Percentiles rank a stretch among this genome's conserved stretches.
These are phyloP conservation scores for Pleuronectes platessa DNA, from an alignment of 2,113 vertebrate species.

Conservation along the genomic window DNA sequence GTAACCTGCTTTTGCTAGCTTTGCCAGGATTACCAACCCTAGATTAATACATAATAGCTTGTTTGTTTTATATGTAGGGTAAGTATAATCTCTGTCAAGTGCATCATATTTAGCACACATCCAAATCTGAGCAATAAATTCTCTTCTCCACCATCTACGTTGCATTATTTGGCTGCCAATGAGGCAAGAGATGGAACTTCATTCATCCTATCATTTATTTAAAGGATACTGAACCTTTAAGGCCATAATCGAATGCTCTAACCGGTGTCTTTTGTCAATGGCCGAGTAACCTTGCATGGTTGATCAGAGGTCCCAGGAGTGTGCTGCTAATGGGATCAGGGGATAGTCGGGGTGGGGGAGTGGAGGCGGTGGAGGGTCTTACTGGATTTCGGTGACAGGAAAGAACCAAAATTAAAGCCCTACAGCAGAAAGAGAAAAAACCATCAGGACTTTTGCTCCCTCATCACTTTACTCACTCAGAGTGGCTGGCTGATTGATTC, in stretches of 20 bases:
- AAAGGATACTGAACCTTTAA: not conserved
- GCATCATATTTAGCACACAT: not conserved
- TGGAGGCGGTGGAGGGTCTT: slow-evolving; percentile 19
- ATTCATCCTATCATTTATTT: not conserved
- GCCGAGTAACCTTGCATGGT: slow-evolving; percentile 55
- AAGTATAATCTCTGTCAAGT: no score
- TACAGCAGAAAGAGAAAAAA: slow-evolving; percentile 16
- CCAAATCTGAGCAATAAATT: not conserved
- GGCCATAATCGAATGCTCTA: not conserved
- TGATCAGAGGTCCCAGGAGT: slow-evolving; percentile 44
- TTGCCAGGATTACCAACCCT: no score
- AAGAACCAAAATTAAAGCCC: slow-evolving; percentile 30
- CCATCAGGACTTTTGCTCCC: slow-evolving; percentile 40
- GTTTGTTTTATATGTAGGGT: no score
- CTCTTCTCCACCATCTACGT: not conserved
- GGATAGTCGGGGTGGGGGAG: slow-evolving; percentile 11
- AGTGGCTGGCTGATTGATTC: slow-evolving; percentile 23
- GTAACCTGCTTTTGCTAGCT: no score
- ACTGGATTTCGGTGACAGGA: slow-evolving; percentile 47
- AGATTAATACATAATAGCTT: no score
- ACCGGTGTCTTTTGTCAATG: slow-evolving; percentile 30
- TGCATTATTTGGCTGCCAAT: not conserved
- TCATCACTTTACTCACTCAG: slow-evolving; percentile 27
- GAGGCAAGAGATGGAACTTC: not conserved
- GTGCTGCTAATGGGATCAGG: slow-evolving; percentile 54